Evolutionary conservation across 2,113 vertebrate genomes (phyloP).

Genomic region (Leptodactylus fuscus): DNA sequence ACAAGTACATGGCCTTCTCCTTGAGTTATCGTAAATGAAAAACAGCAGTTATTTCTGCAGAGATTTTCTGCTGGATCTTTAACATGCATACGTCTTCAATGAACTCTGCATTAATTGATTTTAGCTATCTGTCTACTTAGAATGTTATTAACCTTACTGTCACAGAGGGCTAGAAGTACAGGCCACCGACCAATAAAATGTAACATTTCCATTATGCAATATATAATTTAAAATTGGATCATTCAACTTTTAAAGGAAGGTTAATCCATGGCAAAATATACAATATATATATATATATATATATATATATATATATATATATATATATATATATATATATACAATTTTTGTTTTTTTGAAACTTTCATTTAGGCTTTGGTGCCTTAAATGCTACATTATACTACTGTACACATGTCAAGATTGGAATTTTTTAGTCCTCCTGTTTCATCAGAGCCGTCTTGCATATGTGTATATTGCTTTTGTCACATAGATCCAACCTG

Average conservation of each 20-base stretch:
- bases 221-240: constrained; percentile 45
- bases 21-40: constrained; percentile 8
- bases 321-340: no score
- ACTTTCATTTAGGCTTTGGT: not conserved
- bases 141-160: constrained; percentile 38
- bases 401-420: no score
- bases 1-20: constrained; percentile 44
- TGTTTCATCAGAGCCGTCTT: no score
- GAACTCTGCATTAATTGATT: constrained; percentile 40
- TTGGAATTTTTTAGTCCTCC: no score
- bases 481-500: no score
- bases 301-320: no score
- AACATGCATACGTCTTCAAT: constrained; percentile 27
- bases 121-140: constrained; percentile 23
- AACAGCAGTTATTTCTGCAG: constrained; percentile 34
- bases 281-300: no score
- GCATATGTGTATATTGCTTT: no score
- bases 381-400: not conserved
- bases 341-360: no score
- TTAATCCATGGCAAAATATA: constrained; percentile 22
- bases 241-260: constrained; percentile 33
- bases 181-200: constrained; percentile 22
- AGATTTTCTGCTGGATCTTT: not conserved
- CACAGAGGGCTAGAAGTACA: not conserved
- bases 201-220: constrained; percentile 24